Base-by-base conservation (phyloP, 2,113 vertebrate species). In the Oriolus oriolus region DNA sequence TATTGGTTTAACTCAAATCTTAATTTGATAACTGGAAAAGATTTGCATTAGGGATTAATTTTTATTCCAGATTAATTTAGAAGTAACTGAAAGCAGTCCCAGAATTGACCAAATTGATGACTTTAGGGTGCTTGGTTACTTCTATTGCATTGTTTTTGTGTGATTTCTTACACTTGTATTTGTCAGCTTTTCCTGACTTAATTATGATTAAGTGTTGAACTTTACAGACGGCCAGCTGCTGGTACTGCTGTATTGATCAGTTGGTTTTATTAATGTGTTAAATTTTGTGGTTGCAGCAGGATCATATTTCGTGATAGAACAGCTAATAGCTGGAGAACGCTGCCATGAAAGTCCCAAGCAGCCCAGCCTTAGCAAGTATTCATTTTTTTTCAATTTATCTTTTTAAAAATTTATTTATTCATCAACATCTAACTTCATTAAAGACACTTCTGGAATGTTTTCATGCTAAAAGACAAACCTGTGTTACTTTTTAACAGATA, bases 1-100 rank as follows among this genome's bases (percentile, higher is more conserved):
- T 95, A 94, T 91, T 94, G 87, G 90, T 96, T 97, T 97, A 95
- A 87, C 68, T 95, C 57, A 91, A 94, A 96, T 95, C 78, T 95
- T 96, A 96, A 94, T 97, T 96, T 97, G 92, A 91, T 98, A 95
- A 95, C 81, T 97, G 93, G 81, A 93, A 97, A 97, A 97, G 19
- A 68, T 96, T 82, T 68, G 41, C 66, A 49, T 87, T 93, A 75
- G 42, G 86, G 84, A 89, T 95, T 97, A 96, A 95, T 97, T 96
- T 88, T 95, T 97, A 91, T 89, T 97, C 87, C 74, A 96, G 88
- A 78, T 87, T 71, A 93, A 94, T 42, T 97, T 96, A 92, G 84
- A 95, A 93, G 47, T 94, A 95, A 97, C 90, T 39, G 57, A 90
- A 96, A 35, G 3, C 53, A 68, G 23, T 47, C 28, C 23, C 59